Base-by-base conservation (phyloP, 2,888 invertebrate species). In the Leptinotarsa juncta region DNA sequence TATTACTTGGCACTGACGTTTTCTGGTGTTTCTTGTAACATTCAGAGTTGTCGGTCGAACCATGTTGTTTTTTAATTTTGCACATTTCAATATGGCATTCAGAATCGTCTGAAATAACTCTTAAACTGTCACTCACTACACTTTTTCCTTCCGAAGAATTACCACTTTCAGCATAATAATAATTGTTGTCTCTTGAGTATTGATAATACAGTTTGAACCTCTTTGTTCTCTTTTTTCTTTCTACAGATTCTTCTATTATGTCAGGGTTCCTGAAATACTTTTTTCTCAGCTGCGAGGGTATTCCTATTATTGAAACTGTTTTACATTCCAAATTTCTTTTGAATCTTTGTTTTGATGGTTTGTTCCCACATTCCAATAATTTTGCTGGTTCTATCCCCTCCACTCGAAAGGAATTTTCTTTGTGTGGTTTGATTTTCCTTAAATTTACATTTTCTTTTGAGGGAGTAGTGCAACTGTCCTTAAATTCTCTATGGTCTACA, bases 171-270 rank as follows among this genome's bases (percentile, higher is more conserved):
- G 71, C 72, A 57, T 16, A 49, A 32, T 23, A 49, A 26, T 67
- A 55, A n/a, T 77, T 71, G n/a, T 79, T 72, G 42, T 72, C 73
- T 20, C 68, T 73, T 20, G 80, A 81, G 67, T 82, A 82, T 65
- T 82, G 80, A 57, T 82, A 82, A 68, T 82, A 82, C 3, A 79
- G 49, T 23, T 79, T 78, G 62, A 82, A 81, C 18, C 81, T 62
- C 73, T 77, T 79, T 2, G 79, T 75, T 48, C 76, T 72, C 62
- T 81, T 81, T 51, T 75, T 78, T 65, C 71, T 75, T 70, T 82
- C 79, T 2, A 80, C 65, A 5, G 76, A 42, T 60, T 82, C 78
- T 10, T 77, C 79, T 49, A 53, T 18, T n/a, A 50, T 32, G 4
- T 67, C 32, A 14, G 51, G 4, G 26, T 71, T 71, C 18, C 42